phyloP scores from a whole-genome alignment of 1,140 invertebrate genomes.

The Paraescarpia echinospica region DNA sequence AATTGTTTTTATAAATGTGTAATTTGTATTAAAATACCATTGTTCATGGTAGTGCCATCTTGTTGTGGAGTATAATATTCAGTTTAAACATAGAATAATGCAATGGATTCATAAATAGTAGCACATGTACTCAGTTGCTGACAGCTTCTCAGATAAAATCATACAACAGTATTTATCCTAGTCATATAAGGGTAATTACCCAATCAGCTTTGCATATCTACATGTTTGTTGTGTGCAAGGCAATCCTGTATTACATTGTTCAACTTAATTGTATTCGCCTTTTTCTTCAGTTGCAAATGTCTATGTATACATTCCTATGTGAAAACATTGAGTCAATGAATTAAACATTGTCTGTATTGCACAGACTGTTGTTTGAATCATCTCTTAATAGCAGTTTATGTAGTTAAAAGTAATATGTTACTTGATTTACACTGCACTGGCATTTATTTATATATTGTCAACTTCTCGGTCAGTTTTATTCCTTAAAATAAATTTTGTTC shows the following conservation, averaged over 20 bases:
- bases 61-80: background rate
- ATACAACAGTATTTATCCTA: no score
- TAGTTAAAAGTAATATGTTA: no score
- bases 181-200: background rate
- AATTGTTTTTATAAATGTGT: background rate
- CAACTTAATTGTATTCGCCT: background rate
- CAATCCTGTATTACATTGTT: background rate
- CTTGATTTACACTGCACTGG: no score
- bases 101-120: background rate
- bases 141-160: background rate
- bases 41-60: background rate
- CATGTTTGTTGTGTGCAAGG: background rate
- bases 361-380: background rate
- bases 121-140: background rate
- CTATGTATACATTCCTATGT: background rate
- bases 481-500: no score
- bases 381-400: background rate
- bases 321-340: background rate
- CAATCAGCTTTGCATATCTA: background rate
- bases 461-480: no score
- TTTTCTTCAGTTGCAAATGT: background rate
- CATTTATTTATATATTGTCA: no score
- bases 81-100: background rate
- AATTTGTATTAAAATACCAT: background rate
- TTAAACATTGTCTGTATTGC: background rate